Evolutionary conservation across 1,140 invertebrate species (phyloP), one percentile per base, ranked within the genome.

Genomic region (Drosophila bocqueti): DNA sequence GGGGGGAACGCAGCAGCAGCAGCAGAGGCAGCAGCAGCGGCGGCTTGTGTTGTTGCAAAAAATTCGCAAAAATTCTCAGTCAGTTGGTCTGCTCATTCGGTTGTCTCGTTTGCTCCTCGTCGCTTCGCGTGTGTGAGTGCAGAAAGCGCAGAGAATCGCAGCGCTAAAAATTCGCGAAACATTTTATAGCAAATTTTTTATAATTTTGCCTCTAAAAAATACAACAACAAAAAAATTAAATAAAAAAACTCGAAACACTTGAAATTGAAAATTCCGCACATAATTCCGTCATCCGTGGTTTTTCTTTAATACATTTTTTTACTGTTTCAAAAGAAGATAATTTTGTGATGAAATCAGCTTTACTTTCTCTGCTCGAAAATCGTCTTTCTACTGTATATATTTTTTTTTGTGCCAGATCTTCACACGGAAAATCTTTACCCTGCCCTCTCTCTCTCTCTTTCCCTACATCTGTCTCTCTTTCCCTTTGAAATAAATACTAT

Each of bases 51-150:
- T 79, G 76, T 79, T 72, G 77, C 54, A 57, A 57, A 57, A 57
- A 57, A 57, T 57, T 57, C 54, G 54, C 54, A 57, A 57, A 55
- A 57, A 57, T 57, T 57, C 74, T 57, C 76, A 72, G 76, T 65
- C 76, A 79, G 76, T 79, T 79, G 76, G 84, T 81, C 80, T 66
- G 85, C 83, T 89, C 84, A 89, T 89, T 89, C 85, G 81, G 84
- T 83, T 89, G 84, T 90, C 78, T 89, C 84, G 84, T 84, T 90
- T 90, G 85, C 84, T 89, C 84, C 84, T 89, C 84, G 84, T 89
- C 84, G 84, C 84, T 84, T 89, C 84, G 71, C 84, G 71, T 86
- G 85, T 87, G 85, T 87, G 84, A 89, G 78, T 89, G 81, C 62
- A 76, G 64, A 74, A 47, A 60, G 61, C 59, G 42, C 46, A 47